A percentile compares a stretch with the other conserved stretches of the same genome.
These are phyloP conservation scores for Augochlora pura DNA, from an alignment of 1,140 invertebrate genomes.

Conservation along the genomic window DNA sequence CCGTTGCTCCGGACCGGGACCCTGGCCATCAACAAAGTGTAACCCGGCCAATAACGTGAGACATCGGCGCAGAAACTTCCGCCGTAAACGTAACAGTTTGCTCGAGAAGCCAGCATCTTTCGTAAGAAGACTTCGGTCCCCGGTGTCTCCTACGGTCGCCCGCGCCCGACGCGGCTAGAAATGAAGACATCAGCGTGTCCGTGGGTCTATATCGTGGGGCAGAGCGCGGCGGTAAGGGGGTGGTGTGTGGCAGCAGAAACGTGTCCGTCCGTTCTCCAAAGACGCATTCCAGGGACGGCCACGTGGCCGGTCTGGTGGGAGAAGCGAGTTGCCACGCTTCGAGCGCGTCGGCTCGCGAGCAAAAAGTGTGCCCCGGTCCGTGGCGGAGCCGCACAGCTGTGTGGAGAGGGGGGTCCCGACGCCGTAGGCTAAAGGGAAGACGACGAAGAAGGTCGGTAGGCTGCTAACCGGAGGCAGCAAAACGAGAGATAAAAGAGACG, in stretches of 20 bases:
- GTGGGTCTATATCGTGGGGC: no score
- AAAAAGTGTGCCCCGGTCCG: conserved; percentile 23
- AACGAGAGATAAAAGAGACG: conserved; percentile 31
- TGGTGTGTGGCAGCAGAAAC: neutral
- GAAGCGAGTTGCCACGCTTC: conserved; percentile 40
- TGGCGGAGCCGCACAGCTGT: neutral
- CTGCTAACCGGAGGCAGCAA: conserved; percentile 38
- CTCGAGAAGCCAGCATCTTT: no score
- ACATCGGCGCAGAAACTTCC: no score
- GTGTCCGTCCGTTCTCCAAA: neutral
- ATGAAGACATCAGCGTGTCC: conserved; percentile 9
- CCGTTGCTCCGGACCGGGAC: no score
- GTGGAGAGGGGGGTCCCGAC: neutral
- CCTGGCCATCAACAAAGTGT: no score
- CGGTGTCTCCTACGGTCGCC: no score
- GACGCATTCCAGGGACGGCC: conserved; percentile 23
- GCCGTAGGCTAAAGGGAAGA: conserved; percentile 10
- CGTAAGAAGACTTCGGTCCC: no score
- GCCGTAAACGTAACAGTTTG: no score
- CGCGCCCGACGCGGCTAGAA: neutral
- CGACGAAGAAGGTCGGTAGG: neutral
- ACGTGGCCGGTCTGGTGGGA: conserved; percentile 33
- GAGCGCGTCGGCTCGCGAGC: neutral
- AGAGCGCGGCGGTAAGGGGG: no score
- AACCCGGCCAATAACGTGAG: no score